Percentiles rank a stretch among this genome's conserved stretches.
These are phyloP conservation scores for Chesias legatella DNA, from an alignment of 2,888 invertebrate species.

Conservation along the genomic window DNA sequence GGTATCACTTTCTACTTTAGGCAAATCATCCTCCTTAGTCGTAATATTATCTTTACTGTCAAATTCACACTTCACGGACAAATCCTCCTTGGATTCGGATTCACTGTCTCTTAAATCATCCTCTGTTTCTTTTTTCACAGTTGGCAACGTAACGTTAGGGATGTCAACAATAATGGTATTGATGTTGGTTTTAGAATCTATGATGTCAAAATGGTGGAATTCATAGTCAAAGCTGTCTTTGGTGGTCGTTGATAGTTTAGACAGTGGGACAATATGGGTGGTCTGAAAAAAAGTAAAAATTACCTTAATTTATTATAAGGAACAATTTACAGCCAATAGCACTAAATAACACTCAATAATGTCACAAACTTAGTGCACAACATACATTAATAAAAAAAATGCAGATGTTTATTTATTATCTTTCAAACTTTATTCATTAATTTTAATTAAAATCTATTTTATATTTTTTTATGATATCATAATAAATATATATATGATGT, in stretches of 20 bases:
- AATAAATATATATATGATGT: too few relatives aligned
- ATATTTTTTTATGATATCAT: too few relatives aligned
- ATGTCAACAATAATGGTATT: constrained; percentile 1
- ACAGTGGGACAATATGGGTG: constrained; percentile 8
- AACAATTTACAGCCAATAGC: too few relatives aligned
- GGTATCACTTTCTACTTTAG: constrained; percentile 4
- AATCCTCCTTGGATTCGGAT: neutral
- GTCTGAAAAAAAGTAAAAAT: constrained; percentile 10
- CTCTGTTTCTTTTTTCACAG: constrained; percentile 10
- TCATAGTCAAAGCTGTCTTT: constrained; percentile 19
- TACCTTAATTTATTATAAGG: too few relatives aligned
- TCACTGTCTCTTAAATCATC: too few relatives aligned
- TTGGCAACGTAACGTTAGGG: neutral
- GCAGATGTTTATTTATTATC: too few relatives aligned
- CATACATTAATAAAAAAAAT: too few relatives aligned
- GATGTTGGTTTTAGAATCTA: too few relatives aligned
- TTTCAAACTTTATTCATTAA: too few relatives aligned
- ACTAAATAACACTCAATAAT: too few relatives aligned
- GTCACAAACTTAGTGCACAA: too few relatives aligned
- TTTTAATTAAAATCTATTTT: too few relatives aligned
- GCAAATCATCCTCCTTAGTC: constrained; percentile 1
- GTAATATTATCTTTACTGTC: constrained; percentile 9
- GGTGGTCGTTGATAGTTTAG: constrained; percentile 15
- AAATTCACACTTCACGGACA: neutral
- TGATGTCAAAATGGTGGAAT: constrained; percentile 6